phyloP scores from a whole-genome alignment of 2,888 invertebrate genomes.

The Thymelicus sylvestris region DNA sequence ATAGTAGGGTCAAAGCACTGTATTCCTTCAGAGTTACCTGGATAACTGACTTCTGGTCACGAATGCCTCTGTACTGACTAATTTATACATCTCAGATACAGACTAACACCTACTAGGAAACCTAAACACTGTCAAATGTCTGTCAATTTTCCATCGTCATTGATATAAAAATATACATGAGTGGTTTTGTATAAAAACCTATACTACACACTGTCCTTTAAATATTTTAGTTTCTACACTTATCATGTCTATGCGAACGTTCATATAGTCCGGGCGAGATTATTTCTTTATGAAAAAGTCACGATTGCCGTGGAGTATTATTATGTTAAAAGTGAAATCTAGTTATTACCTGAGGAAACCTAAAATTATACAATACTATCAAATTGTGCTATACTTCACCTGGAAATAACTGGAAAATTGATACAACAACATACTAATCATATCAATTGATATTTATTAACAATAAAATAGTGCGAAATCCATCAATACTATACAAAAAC shows the following conservation, averaged over 20 bases:
- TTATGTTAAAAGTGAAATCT: slow-evolving; percentile 5
- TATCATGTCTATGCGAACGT: background rate
- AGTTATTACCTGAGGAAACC: background rate
- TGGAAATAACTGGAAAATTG: too few species aligned
- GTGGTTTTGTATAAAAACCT: background rate
- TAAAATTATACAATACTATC: background rate
- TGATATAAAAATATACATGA: slow-evolving; percentile 5
- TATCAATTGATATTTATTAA: too few species aligned
- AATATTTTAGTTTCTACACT: slow-evolving; percentile 11
- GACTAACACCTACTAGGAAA: slow-evolving; percentile 9
- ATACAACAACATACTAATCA: too few species aligned
- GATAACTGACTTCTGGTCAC: too few species aligned
- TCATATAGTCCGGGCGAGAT: slow-evolving; percentile 21
- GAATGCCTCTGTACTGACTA: background rate
- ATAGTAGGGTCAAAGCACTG: too few species aligned
- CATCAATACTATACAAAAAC: too few species aligned
- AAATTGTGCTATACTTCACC: too few species aligned
- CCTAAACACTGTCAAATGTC: background rate
- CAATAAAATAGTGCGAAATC: too few species aligned
- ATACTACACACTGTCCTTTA: slow-evolving; percentile 13
- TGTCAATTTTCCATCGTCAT: background rate
- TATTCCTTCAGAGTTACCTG: too few species aligned
- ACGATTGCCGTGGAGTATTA: slow-evolving; percentile 11
- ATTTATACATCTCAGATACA: slow-evolving; percentile 1
- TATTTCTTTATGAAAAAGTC: slow-evolving; percentile 3